Conservation (phyloP, 2,113 vertebrate species). For the Ranitomeya variabilis region DNA sequence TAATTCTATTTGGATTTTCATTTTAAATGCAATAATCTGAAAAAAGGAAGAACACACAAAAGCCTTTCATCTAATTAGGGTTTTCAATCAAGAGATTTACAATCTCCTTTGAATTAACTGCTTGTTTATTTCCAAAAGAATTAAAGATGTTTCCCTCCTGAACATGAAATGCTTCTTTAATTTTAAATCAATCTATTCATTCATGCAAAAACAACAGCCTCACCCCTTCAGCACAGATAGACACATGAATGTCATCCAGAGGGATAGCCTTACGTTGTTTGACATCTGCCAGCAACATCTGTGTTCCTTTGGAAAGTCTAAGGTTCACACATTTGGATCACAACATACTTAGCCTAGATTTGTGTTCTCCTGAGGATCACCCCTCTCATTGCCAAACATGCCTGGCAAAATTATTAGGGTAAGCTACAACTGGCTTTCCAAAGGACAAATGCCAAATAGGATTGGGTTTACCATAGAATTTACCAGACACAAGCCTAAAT, state of each 20-base stretch:
- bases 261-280: slow-evolving; percentile 49
- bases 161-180: slow-evolving; percentile 56
- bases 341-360: slow-evolving; percentile 45
- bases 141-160: slow-evolving; percentile 32
- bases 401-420: slow-evolving; percentile 11
- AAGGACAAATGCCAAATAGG: not conserved
- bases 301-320: slow-evolving; percentile 50
- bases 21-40: not conserved
- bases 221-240: slow-evolving; percentile 46
- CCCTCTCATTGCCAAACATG: slow-evolving; percentile 18
- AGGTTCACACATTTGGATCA: slow-evolving; percentile 43
- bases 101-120: not conserved
- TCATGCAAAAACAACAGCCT: slow-evolving; percentile 53
- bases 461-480: not conserved
- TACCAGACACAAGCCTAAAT: not conserved
- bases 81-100: not conserved
- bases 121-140: slow-evolving; percentile 14
- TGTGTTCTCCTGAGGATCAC: slow-evolving; percentile 32
- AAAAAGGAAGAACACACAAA: not conserved
- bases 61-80: not conserved
- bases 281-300: slow-evolving; percentile 57
- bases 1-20: not conserved
- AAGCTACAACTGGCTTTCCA: not conserved
- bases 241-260: slow-evolving; percentile 54
- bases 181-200: slow-evolving; percentile 55